phyloP scores from a whole-genome alignment of 1,140 invertebrate genomes.

The Cotesia vestalis region DNA sequence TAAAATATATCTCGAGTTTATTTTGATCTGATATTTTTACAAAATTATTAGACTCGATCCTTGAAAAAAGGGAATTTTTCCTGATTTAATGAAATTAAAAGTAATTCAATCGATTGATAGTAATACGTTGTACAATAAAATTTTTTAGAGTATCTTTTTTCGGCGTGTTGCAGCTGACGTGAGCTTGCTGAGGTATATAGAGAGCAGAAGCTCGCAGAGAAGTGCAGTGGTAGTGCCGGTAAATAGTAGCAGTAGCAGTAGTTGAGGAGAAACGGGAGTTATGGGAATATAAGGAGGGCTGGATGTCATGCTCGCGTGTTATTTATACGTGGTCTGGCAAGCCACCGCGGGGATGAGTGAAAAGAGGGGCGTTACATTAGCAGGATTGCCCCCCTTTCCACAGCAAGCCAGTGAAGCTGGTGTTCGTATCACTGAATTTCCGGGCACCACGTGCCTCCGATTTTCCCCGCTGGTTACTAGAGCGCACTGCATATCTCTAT shows the following conservation, averaged over 20 bases:
- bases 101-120: too few species aligned
- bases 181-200: conserved; percentile 25
- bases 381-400: conserved; percentile 55
- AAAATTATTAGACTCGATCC: too few species aligned
- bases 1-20: too few species aligned
- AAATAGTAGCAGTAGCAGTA: conserved; percentile 26
- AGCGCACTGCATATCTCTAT: conserved; percentile 28
- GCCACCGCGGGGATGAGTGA: conserved; percentile 32
- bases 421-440: conserved; percentile 25
- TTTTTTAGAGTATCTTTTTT: neutral
- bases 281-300: conserved; percentile 36
- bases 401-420: too few species aligned
- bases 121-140: too few species aligned
- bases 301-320: conserved; percentile 51
- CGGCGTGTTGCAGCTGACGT: conserved; percentile 25
- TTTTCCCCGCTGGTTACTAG: conserved; percentile 14
- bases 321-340: conserved; percentile 56
- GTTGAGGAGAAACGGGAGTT: conserved; percentile 23
- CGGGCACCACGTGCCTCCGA: conserved; percentile 17
- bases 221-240: too few species aligned
- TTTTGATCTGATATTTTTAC: too few species aligned
- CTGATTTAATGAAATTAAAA: too few species aligned
- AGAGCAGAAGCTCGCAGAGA: conserved; percentile 19
- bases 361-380: conserved; percentile 57
- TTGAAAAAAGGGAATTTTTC: too few species aligned